phyloP scores from a whole-genome alignment of 2,888 invertebrate species.

The Scelioninae gen. 2 region DNA sequence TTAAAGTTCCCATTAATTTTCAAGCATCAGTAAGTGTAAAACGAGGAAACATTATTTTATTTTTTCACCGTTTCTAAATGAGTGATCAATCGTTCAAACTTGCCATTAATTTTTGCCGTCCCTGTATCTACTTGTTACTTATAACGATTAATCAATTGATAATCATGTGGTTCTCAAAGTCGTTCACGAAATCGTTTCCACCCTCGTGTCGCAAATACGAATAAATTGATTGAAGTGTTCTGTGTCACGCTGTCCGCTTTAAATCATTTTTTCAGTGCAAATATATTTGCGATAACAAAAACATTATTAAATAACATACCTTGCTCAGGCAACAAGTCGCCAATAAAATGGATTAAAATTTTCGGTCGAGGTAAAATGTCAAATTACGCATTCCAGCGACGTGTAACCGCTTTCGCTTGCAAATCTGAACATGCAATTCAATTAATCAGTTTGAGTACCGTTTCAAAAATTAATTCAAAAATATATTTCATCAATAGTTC shows the following conservation, averaged over 20 bases:
- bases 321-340: slow-evolving; percentile 36
- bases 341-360: slow-evolving; percentile 42
- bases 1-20: too few relatives aligned
- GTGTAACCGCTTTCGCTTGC: slow-evolving; percentile 1
- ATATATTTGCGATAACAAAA: slow-evolving; percentile 11
- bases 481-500: too few relatives aligned
- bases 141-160: neutral
- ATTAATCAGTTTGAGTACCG: too few relatives aligned
- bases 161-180: slow-evolving; percentile 1
- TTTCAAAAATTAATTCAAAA: too few relatives aligned
- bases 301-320: neutral
- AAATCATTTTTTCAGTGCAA: neutral
- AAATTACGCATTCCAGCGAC: slow-evolving; percentile 12
- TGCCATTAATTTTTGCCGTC: neutral
- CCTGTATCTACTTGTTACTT: neutral
- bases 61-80: neutral
- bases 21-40: too few relatives aligned
- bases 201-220: too few relatives aligned
- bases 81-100: neutral
- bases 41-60: neutral
- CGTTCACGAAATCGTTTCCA: too few relatives aligned
- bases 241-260: neutral
- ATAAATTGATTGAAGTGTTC: too few relatives aligned
- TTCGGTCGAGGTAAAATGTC: slow-evolving; percentile 20
- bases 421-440: neutral